Percentiles rank a stretch among this genome's conserved stretches.
These are phyloP conservation scores for Melopsittacus undulatus DNA, from an alignment of 2,797 vertebrate species.

Conservation along the genomic window DNA sequence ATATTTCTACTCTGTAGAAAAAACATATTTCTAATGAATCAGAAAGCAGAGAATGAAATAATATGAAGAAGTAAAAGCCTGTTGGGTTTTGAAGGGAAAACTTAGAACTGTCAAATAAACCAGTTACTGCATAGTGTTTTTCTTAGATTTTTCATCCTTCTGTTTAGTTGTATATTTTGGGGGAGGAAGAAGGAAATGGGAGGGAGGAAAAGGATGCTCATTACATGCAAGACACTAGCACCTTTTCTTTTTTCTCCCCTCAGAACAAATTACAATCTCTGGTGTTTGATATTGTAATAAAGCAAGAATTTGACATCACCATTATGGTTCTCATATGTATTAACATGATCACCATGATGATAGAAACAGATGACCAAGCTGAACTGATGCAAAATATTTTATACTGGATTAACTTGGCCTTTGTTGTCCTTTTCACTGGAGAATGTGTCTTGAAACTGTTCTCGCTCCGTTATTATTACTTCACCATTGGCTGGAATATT, in stretches of 20 bases:
- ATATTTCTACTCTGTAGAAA: neutral
- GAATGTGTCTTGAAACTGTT: constrained; percentile 93
- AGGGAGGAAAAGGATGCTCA: neutral
- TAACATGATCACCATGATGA: constrained; percentile 98
- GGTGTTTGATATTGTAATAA: constrained; percentile 92
- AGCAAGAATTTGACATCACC: constrained; percentile 91
- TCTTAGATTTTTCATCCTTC: neutral
- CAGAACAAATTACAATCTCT: constrained; percentile 94
- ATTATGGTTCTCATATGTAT: constrained; percentile 96
- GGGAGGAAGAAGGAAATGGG: neutral
- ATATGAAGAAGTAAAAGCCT: neutral
- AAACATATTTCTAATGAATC: neutral
- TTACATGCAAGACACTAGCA: neutral
- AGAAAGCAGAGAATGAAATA: neutral
- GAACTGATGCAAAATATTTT: constrained; percentile 53
- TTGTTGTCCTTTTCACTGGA: constrained; percentile 88
- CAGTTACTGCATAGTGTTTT: neutral
- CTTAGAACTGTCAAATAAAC: neutral
- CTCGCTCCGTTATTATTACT: constrained; percentile 92
- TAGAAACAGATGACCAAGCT: constrained; percentile 87
- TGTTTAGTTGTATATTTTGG: neutral
- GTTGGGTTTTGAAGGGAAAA: neutral
- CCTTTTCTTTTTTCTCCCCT: constrained; percentile 54
- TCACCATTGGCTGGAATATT: constrained; percentile 95
- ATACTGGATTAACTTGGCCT: constrained; percentile 85